Evolutionary conservation across 2,113 vertebrate species (phyloP).

Genomic region (Ranitomeya variabilis): DNA sequence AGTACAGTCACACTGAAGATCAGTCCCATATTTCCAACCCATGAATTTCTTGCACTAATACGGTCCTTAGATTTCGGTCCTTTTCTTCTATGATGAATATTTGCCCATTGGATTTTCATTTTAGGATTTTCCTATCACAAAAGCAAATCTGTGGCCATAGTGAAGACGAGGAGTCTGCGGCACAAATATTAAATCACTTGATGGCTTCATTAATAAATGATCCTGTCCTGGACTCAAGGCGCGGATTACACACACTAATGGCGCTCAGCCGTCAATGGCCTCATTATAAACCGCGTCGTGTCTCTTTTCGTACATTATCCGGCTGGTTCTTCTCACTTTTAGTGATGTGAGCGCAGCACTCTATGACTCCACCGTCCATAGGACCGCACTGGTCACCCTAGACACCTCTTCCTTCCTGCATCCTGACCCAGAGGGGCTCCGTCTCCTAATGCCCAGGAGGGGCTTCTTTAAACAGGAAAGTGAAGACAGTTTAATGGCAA

Average conservation of each 20-base stretch:
- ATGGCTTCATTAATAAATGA: background rate
- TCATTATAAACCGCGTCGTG: slow-evolving; percentile 70
- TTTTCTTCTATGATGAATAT: background rate
- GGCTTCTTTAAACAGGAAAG: slow-evolving; percentile 79
- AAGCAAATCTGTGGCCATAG: slow-evolving; percentile 43
- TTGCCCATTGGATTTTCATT: slow-evolving; percentile 54
- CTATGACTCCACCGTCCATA: slow-evolving; percentile 69
- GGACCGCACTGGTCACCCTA: slow-evolving; percentile 70
- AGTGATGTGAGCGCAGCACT: slow-evolving; percentile 69
- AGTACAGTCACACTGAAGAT: background rate
- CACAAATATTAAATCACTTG: background rate
- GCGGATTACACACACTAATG: slow-evolving; percentile 61
- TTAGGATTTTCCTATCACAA: slow-evolving; percentile 55
- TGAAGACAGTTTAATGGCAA: slow-evolving; percentile 79
- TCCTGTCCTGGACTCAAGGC: slow-evolving; percentile 46
- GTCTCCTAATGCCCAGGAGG: slow-evolving; percentile 71
- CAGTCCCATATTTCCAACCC: too few relatives aligned
- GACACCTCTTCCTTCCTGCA: slow-evolving; percentile 81
- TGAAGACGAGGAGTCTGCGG: background rate
- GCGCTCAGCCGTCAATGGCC: slow-evolving; percentile 74
- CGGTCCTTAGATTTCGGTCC: too few relatives aligned
- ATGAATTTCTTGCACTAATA: too few relatives aligned
- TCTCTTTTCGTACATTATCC: slow-evolving; percentile 72
- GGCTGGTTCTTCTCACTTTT: slow-evolving; percentile 78
- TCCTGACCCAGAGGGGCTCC: slow-evolving; percentile 69